Evolutionary conservation across 1,140 invertebrate species (phyloP).

Genomic region (Paralvinella palmiformis): DNA sequence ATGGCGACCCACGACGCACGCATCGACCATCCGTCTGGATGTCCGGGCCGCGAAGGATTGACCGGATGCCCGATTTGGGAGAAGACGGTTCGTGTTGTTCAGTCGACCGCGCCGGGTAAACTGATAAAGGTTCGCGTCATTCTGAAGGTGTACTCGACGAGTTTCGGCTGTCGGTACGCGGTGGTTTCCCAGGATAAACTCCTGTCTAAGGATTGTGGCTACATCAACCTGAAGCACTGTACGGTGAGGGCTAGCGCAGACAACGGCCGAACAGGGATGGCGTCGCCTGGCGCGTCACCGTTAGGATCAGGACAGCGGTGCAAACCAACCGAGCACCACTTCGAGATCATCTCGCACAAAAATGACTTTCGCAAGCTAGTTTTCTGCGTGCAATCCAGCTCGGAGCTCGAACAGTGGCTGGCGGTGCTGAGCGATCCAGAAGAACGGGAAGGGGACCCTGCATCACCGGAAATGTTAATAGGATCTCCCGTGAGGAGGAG

Average conservation of each 20-base stretch:
- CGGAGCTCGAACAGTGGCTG: not conserved
- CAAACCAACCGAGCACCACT: not conserved
- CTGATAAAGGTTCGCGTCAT: not conserved
- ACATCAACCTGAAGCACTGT: slow-evolving; percentile 5
- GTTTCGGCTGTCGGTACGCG: slow-evolving; percentile 4
- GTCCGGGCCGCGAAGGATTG: no score
- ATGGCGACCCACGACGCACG: no score
- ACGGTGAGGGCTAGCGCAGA: no score
- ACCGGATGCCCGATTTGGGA: no score
- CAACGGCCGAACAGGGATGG: no score
- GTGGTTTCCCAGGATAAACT: slow-evolving; percentile 5
- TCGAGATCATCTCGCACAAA: not conserved
- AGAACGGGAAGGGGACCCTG: no score
- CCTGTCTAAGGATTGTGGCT: not conserved
- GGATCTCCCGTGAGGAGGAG: no score
- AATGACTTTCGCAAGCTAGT: not conserved
- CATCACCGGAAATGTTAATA: no score
- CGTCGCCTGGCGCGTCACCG: not conserved
- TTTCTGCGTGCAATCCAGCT: not conserved
- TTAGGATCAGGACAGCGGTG: not conserved
- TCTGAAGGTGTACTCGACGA: not conserved
- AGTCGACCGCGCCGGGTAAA: not conserved
- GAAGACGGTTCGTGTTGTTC: no score
- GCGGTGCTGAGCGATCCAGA: no score
- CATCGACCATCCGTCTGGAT: no score